Evolutionary conservation across 2,113 vertebrate genomes (phyloP).

Genomic region (Ctenomys sociabilis): DNA sequence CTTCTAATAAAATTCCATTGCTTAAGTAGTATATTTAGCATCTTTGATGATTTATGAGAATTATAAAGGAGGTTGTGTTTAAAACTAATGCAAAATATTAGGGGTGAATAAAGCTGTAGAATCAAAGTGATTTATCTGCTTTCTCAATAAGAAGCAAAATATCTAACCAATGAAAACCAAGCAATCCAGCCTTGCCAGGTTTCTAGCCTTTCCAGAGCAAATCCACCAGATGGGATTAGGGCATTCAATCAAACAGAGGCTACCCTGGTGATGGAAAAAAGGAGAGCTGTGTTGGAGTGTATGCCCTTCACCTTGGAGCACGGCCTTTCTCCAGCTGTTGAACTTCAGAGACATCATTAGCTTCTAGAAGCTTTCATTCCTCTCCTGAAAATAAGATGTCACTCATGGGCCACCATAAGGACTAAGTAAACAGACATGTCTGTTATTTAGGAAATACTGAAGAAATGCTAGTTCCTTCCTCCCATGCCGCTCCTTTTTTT

Average conservation of each 20-base stretch:
- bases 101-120: not conserved
- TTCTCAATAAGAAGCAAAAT: not conserved
- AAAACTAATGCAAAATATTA: conserved; percentile 28
- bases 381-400: not conserved
- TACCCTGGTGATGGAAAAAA: not conserved
- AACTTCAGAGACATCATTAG: not conserved
- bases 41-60: not conserved
- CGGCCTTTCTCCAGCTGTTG: not conserved
- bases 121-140: conserved; percentile 2
- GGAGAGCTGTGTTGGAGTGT: not conserved
- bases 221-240: not conserved
- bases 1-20: conserved; percentile 19
- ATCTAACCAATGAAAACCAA: not conserved
- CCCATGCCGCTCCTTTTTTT: not conserved
- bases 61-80: not conserved
- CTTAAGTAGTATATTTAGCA: conserved; percentile 15
- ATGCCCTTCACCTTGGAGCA: not conserved
- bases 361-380: not conserved
- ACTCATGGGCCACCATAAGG: not conserved
- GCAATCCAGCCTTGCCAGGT: not conserved
- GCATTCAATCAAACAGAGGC: not conserved
- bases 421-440: not conserved
- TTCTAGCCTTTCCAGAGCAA: not conserved
- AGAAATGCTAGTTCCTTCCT: not conserved
- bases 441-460: not conserved